phyloP scores from a whole-genome alignment of 2,888 invertebrate genomes.

The Lasioglossum morio region DNA sequence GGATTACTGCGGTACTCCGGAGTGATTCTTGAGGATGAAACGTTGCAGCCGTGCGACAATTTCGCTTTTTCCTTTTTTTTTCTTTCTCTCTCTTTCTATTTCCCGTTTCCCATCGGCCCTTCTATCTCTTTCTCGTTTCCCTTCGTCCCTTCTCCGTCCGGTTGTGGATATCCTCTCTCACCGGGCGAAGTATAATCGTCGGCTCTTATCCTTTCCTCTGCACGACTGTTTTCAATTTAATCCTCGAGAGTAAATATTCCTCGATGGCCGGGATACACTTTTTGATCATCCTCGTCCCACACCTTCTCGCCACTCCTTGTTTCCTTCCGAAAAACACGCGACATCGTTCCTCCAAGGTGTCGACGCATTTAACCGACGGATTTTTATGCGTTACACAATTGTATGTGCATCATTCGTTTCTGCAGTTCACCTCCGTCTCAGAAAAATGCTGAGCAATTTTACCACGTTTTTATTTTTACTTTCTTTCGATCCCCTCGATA shows the following conservation, averaged over 20 bases:
- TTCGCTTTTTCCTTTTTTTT: background rate
- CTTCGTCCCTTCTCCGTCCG: background rate
- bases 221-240: constrained; percentile 39
- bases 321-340: background rate
- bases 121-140: background rate
- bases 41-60: constrained; percentile 25
- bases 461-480: no score
- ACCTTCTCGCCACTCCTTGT: background rate
- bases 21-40: constrained; percentile 34
- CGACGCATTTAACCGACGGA: background rate
- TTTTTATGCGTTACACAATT: background rate
- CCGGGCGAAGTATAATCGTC: background rate
- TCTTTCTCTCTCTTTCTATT: background rate
- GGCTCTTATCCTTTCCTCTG: constrained; percentile 1
- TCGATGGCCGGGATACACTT: background rate
- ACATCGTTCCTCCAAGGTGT: background rate
- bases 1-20: constrained; percentile 34
- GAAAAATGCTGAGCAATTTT: background rate
- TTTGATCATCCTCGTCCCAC: background rate
- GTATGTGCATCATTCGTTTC: background rate
- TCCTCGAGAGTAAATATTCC: constrained; percentile 1
- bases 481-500: no score
- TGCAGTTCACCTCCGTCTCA: background rate
- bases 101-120: background rate
- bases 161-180: background rate